These are phyloP conservation scores for Taxidea taxus DNA, from an alignment of 2,113 vertebrate species.

Conservation along the genomic window DNA sequence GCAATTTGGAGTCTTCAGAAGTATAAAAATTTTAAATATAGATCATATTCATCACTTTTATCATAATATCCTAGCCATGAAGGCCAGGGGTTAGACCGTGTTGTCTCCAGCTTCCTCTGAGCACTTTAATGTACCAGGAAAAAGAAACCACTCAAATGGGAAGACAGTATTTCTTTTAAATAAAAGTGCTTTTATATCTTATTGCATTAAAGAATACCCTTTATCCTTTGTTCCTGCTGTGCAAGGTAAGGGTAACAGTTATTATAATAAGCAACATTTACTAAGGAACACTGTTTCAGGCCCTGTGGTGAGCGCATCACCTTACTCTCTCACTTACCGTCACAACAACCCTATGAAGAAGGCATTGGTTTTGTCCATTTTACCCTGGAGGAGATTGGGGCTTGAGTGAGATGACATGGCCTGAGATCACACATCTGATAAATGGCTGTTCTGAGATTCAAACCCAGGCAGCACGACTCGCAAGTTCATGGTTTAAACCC, in stretches of 20 bases:
- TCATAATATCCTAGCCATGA: neutral
- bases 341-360: neutral
- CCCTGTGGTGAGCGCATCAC: neutral
- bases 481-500: slow-evolving; percentile 9
- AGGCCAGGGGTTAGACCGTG: neutral
- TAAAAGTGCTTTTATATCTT: slow-evolving; percentile 13
- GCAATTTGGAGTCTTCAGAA: neutral
- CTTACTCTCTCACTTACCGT: neutral
- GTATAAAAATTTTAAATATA: neutral
- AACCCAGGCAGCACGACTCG: neutral
- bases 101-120: neutral
- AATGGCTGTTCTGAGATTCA: neutral
- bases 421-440: neutral
- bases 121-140: neutral
- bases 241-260: neutral
- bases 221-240: neutral
- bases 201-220: neutral
- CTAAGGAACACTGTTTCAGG: neutral
- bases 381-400: neutral
- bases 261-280: neutral
- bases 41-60: neutral
- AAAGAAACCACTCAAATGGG: neutral
- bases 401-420: neutral
- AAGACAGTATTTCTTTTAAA: neutral
- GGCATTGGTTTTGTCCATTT: neutral